Conservation (phyloP, 2,888 invertebrate genomes). For the Ophonus ardosiacus region DNA sequence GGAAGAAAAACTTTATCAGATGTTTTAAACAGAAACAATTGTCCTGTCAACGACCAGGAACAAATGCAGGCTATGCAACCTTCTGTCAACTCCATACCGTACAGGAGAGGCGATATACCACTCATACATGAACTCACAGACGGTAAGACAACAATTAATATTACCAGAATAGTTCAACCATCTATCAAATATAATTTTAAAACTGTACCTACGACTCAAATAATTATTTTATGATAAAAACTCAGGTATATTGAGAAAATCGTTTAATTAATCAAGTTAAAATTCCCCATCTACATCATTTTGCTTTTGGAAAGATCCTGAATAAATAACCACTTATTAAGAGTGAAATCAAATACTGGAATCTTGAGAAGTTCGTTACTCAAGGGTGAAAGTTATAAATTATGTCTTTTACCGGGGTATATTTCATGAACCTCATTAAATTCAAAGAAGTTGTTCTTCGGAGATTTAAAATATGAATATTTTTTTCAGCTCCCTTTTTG, state of each 20-base stretch:
- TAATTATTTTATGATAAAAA: no score
- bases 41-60: slow-evolving; percentile 73
- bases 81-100: slow-evolving; percentile 74
- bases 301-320: background rate
- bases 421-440: background rate
- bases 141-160: slow-evolving; percentile 70
- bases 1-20: slow-evolving; percentile 76
- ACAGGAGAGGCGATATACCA: slow-evolving; percentile 83
- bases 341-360: background rate
- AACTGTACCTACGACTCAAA: no score
- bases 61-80: slow-evolving; percentile 74
- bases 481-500: slow-evolving; percentile 20
- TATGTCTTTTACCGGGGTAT: background rate
- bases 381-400: slow-evolving; percentile 7
- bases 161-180: background rate
- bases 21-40: slow-evolving; percentile 77
- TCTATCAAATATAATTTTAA: no score
- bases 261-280: background rate
- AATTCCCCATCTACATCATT: no score
- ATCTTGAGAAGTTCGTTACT: background rate
- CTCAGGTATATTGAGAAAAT: no score
- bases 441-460: background rate
- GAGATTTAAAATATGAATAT: background rate
- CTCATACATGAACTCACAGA: slow-evolving; percentile 80
- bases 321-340: background rate